Conservation (phyloP, 2,888 invertebrate species). For the Tetropium fuscum region DNA sequence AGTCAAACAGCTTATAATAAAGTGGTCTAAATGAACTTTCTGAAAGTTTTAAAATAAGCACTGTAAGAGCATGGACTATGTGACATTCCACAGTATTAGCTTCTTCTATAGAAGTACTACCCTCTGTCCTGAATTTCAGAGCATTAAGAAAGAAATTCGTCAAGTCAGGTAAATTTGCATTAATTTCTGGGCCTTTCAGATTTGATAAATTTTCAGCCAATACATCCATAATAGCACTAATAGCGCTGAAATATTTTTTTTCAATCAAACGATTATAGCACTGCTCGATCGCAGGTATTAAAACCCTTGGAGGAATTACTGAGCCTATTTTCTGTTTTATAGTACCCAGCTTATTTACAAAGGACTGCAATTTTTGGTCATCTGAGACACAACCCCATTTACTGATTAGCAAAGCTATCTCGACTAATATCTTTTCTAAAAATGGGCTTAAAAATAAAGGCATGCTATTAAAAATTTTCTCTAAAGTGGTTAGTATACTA, state of each 20-base stretch:
- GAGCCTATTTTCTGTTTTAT: conserved; percentile 77
- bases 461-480: conserved; percentile 85
- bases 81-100: conserved; percentile 77
- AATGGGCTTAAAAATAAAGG: conserved; percentile 90
- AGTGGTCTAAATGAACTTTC: conserved; percentile 91
- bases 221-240: conserved; percentile 81
- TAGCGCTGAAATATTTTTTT: conserved; percentile 72
- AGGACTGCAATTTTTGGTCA: conserved; percentile 62
- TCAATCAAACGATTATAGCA: conserved; percentile 73
- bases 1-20: conserved; percentile 88
- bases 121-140: conserved; percentile 75
- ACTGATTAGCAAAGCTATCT: conserved; percentile 70
- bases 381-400: conserved; percentile 42
- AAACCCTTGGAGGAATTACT: conserved; percentile 78
- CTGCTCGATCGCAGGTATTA: conserved; percentile 80
- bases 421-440: conserved; percentile 77
- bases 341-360: conserved; percentile 71
- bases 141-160: conserved; percentile 81
- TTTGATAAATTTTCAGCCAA: conserved; percentile 78
- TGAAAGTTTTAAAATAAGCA: conserved; percentile 87
- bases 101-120: conserved; percentile 61
- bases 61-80: conserved; percentile 82
- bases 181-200: conserved; percentile 73
- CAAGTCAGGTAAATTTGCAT: conserved; percentile 75
- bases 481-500: conserved; percentile 82